These are phyloP conservation scores for Plutomurus gul DNA, from an alignment of 1,140 invertebrate genomes.

Conservation along the genomic window DNA sequence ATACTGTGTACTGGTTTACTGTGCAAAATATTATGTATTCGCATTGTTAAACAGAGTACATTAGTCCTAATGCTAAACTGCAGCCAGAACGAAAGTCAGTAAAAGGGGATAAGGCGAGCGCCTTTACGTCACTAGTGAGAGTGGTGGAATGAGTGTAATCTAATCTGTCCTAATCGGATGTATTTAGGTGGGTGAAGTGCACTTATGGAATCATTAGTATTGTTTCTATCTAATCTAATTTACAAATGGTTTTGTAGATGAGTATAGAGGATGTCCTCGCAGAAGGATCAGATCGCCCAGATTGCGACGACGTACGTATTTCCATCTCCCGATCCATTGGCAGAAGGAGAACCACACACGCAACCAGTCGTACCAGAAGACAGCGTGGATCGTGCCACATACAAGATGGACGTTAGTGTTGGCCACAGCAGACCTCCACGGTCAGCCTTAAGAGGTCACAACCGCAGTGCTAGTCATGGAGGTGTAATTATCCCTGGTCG, in stretches of 20 bases:
- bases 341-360: conserved; percentile 11
- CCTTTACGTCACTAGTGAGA: too few species aligned
- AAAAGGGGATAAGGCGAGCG: too few species aligned
- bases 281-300: conserved; percentile 44
- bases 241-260: conserved; percentile 42
- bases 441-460: conserved; percentile 63
- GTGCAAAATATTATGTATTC: too few species aligned
- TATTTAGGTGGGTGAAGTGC: conserved; percentile 21
- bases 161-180: conserved; percentile 35
- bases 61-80: too few species aligned
- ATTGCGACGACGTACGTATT: conserved; percentile 49
- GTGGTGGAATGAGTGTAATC: conserved; percentile 36
- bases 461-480: conserved; percentile 78
- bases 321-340: conserved; percentile 29
- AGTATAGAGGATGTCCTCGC: conserved; percentile 49
- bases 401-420: background rate
- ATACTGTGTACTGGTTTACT: too few species aligned
- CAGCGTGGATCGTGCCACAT: background rate
- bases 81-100: too few species aligned
- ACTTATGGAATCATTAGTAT: background rate
- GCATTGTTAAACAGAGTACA: too few species aligned
- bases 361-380: too few species aligned
- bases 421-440: too few species aligned
- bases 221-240: conserved; percentile 5
- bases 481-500: conserved; percentile 51